A percentile compares a stretch with the other conserved stretches of the same genome.
Conservation (phyloP, 2,888 invertebrate genomes). For the Drosophila merina region DNA sequence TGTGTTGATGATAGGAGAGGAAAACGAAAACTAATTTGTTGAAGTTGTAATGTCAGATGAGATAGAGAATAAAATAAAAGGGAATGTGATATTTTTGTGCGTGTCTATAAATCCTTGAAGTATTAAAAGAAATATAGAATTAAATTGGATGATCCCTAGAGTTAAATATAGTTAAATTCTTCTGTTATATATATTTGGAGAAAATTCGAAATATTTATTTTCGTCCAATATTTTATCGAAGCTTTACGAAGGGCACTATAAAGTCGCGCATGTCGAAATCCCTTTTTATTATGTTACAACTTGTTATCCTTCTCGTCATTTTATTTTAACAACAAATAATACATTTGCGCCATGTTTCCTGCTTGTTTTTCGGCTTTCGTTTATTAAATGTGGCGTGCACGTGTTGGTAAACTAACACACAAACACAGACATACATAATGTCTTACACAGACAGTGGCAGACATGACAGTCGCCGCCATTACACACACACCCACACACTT, state of each 20-base stretch:
- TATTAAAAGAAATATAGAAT: no score
- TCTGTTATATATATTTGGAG: no score
- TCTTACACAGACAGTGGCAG: slow-evolving; percentile 19
- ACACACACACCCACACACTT: slow-evolving; percentile 19
- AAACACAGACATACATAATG: slow-evolving; percentile 27
- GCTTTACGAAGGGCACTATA: slow-evolving; percentile 28
- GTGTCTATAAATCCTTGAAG: no score
- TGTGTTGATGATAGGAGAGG: background rate
- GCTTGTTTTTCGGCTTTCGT: slow-evolving; percentile 50
- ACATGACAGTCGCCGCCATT: slow-evolving; percentile 40
- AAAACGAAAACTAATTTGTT: background rate
- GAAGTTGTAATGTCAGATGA: background rate
- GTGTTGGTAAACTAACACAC: slow-evolving; percentile 69
- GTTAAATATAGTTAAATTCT: no score
- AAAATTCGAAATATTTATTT: background rate
- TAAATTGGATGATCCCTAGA: no score
- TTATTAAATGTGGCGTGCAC: slow-evolving; percentile 74
- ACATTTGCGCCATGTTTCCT: slow-evolving; percentile 61
- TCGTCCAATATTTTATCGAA: background rate
- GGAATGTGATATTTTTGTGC: no score
- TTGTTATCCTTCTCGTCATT: slow-evolving; percentile 49
- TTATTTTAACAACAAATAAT: slow-evolving; percentile 71
- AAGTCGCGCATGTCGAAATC: background rate
- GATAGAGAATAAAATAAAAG: no score
- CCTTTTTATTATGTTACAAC: slow-evolving; percentile 42